Base-by-base conservation (phyloP, 2,888 invertebrate genomes). In the Volucella bombylans region DNA sequence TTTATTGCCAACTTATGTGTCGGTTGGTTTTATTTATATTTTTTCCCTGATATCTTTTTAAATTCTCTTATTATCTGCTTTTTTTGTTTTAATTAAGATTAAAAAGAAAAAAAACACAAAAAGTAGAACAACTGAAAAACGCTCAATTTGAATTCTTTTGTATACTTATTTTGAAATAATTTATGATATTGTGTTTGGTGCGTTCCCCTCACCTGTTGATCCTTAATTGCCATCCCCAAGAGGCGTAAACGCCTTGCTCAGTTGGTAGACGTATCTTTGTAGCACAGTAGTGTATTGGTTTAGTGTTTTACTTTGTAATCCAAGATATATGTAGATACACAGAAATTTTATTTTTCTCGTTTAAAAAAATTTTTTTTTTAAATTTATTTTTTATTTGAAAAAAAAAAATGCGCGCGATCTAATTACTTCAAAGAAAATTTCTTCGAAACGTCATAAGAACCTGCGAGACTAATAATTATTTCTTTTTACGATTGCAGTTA, bases 201-300 rank as follows among this genome's bases (percentile, higher is more conserved):
- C 6, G n/a, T 23, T n/a, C 43, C 18, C 54, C 81, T 81, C 71
- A 85, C 83, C 83, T 85, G 31, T 31, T 31, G 71, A 80, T 85
- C 83, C 41, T 76, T 76, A 80, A 85, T 85, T 72, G 83, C 80
- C 83, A 85, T 83, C 64, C 52, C 55, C 47, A 47, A 71, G 45
- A 14, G 49, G 47, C 8, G n/a, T 39, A 45, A 23, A 39, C 41
- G 43, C 38, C n/a, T 39, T 31, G 11, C 38, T 15, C 52, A 79
- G 8, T 18, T 61, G 14, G 57, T 45, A 41, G 38, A 39, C 3
- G 57, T 15, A 15, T 59, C 41, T 2, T 52, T 43, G 2, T 23
- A 2, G 14, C 43, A 10, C 47, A 55, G 9, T 41, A 15, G 10
- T 52, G 10, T 57, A 47, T 47, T 69, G 14, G 18, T 38, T 69